phyloP scores from a whole-genome alignment of 2,797 vertebrate species.

The Bothrops alternatus region DNA sequence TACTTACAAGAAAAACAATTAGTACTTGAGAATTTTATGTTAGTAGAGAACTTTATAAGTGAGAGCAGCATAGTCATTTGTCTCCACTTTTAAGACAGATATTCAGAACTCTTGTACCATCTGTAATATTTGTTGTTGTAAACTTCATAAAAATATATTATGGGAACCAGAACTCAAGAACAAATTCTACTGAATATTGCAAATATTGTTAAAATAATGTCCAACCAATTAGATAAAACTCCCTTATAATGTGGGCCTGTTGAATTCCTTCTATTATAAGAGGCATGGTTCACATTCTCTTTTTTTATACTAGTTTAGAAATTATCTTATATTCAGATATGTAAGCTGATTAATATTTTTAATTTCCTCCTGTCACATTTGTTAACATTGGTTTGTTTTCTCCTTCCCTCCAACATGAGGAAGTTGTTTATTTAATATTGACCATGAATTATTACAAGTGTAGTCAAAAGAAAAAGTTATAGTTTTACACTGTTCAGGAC shows the following conservation, averaged over 20 bases:
- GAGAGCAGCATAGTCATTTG: background rate
- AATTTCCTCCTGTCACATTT: background rate
- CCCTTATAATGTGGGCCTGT: background rate
- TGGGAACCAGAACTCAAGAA: background rate
- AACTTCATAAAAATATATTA: background rate
- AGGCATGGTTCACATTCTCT: background rate
- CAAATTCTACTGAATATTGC: background rate
- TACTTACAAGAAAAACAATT: background rate
- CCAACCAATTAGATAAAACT: background rate
- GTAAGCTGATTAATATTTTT: background rate
- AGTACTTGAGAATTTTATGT: background rate
- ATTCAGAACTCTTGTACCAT: background rate
- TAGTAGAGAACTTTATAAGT: background rate
- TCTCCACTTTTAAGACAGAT: background rate
- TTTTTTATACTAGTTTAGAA: background rate
- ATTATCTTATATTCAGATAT: background rate
- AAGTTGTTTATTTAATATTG: background rate
- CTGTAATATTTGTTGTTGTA: background rate
- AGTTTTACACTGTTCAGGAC: fast-evolving
- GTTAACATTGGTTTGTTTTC: background rate
- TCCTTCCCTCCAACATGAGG: background rate
- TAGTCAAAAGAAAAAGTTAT: background rate
- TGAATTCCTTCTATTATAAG: background rate
- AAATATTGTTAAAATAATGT: background rate
- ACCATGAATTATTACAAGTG: background rate